Evolutionary conservation across 2,113 vertebrate species (phyloP), one percentile per base, ranked within the genome.

Genomic region (Panthera uncia): DNA sequence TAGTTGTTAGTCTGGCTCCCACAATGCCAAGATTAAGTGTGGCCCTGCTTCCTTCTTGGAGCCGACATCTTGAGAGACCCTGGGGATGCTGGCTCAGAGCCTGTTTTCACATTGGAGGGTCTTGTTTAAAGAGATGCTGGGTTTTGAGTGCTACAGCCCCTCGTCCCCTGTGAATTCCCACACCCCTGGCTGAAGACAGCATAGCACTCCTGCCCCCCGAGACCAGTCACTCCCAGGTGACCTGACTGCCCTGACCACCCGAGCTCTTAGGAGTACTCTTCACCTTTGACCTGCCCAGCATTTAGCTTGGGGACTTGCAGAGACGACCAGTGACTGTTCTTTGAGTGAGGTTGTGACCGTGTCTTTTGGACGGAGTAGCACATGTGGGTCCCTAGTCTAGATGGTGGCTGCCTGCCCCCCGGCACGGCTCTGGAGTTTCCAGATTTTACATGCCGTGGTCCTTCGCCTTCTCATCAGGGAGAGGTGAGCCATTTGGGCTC

Each of bases 161-260:
- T 61, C 41, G 10, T 27, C 23, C 25, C 27, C 52, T 31, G 33
- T 69, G 81, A 36, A 18, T 31, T 31, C 55, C 38, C 36, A 33
- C 7, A 76, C 50, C 83, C 57, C 36, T 36, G n/a, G 57, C 57
- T 7, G 65, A 65, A 69, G 68, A 78, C 21, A n/a, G 66, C 31
- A 9, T 19, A 48, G 38, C 19, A 0, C 38, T 38, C 52, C 14
- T 13, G 74, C 33, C 50, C 50, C 5, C 2, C 12, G 38, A 48
- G 21, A 10, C 33, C 19, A 7, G 69, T 29, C 48, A 3, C 29
- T 45, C 2, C 1, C 7, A 1, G 11, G 21, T 7, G 19, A 27
- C 81, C 1, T 11, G 31, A 12, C 6, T 6, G 15, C 45, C 7
- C 23, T 6, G 19, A 25, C 50, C 8, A 0, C 25, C 11, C 0